Evolutionary conservation across 2,797 vertebrate genomes (phyloP).

Genomic region (Chromobotia macracanthus): DNA sequence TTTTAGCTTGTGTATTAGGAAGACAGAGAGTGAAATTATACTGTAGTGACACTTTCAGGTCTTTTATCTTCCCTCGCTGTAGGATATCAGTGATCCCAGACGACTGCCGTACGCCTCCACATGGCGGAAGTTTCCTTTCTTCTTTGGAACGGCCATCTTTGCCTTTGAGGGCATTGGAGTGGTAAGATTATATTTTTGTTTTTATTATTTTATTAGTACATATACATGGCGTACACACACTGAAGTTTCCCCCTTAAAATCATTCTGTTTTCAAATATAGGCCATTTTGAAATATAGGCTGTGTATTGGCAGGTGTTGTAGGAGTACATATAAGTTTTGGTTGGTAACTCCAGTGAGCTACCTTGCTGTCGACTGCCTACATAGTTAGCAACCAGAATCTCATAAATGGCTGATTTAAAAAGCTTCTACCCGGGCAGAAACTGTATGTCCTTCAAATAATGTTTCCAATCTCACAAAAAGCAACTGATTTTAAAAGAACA

Average conservation of each 20-base stretch:
- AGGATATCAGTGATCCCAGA: constrained; percentile 79
- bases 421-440: no score
- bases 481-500: no score
- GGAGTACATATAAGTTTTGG: no score
- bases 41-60: neutral
- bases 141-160: constrained; percentile 88
- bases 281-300: no score
- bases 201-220: neutral
- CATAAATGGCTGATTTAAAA: no score
- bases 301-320: no score
- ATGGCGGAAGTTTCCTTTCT: constrained; percentile 84
- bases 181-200: constrained; percentile 70
- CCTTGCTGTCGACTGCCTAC: no score
- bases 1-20: constrained; percentile 8
- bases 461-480: no score
- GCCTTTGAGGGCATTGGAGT: constrained; percentile 90
- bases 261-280: no score
- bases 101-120: constrained; percentile 75
- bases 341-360: no score
- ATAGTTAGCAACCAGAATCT: no score
- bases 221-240: neutral
- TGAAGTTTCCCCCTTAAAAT: neutral
- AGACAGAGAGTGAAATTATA: neutral
- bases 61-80: constrained; percentile 6
- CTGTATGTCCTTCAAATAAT: no score